Evolutionary conservation across 2,797 vertebrate species (phyloP), one percentile per base, ranked within the genome.

Genomic region (Sebastes cheni): DNA sequence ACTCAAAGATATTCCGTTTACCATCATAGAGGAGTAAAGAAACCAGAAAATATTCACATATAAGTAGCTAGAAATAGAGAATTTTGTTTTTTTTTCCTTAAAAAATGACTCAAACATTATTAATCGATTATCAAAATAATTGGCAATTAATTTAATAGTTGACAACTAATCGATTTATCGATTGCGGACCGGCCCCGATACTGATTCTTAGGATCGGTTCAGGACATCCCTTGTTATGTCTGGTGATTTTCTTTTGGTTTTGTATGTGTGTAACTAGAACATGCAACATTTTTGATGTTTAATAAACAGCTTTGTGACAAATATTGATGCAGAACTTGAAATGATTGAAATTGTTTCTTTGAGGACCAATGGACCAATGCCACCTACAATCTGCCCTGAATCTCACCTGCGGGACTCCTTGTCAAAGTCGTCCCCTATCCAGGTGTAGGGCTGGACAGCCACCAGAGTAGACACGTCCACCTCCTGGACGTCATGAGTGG

Each of bases 381-480:
- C n/a, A 50, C 61, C 1, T 14, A 22, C 9, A 6, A 80, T 18
- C 13, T 42, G 22, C 11, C n/a, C 14, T 16, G 65, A 67, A 27
- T 67, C 90, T 66, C 82, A 99, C 98, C 98, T 99, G 96, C 97
- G 97, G 18, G 98, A 99, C 89, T 99, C 98, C 88, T 97, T 96
- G 93, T 99, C 98, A 81, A 96, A 98, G 77, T 99, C 98, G 61
- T 99, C 98, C 62, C 98, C 99, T 62, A 99, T 99, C 98, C 98
- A 99, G 81, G 98, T 97, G 89, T 95, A 99, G 0, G 99, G 95
- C 78, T 99, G 98, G 67, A 97, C 97, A 32, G 97, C 97, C 81
- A 99, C 93, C 0, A 99, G 95, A 74, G 95, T 96, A 11, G 99
- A 97, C 77, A 99, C 97, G 54, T 99, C 98, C 27, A 99, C 98